Conservation (phyloP, 2,113 vertebrate species). For the Loxodonta africana region DNA sequence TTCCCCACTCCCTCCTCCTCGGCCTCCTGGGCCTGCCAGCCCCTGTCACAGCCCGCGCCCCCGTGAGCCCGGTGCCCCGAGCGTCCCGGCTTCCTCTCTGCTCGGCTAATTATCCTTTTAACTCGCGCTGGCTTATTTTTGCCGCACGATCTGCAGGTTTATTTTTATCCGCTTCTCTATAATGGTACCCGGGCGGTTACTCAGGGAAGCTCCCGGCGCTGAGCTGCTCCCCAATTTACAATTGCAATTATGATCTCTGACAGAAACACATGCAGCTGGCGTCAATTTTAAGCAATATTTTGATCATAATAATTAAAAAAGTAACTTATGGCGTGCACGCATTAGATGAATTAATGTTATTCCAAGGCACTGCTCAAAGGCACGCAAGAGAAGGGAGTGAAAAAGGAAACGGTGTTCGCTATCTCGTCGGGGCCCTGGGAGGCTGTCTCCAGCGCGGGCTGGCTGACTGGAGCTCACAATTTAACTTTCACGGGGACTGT, state of each 20-base stretch:
- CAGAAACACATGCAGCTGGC: slow-evolving; percentile 91
- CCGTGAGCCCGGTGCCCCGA: background rate
- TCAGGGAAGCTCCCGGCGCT: slow-evolving; percentile 87
- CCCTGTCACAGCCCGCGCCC: background rate
- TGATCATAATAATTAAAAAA: slow-evolving; percentile 92
- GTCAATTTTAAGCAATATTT: slow-evolving; percentile 91
- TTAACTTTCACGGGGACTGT: slow-evolving; percentile 67
- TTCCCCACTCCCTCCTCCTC: too few species aligned
- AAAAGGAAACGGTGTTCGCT: background rate
- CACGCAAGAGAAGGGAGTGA: slow-evolving; percentile 57
- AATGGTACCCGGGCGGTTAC: slow-evolving; percentile 86
- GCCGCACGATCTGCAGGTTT: slow-evolving; percentile 83
- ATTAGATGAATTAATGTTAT: slow-evolving; percentile 89
- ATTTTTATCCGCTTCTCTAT: slow-evolving; percentile 88
- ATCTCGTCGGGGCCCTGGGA: slow-evolving; percentile 39
- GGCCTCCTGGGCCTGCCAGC: background rate
- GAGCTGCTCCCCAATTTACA: slow-evolving; percentile 90
- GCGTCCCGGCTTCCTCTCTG: slow-evolving; percentile 50
- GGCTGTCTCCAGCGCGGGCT: background rate
- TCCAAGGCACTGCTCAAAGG: slow-evolving; percentile 84
- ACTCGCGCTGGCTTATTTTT: slow-evolving; percentile 85
- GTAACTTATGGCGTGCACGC: slow-evolving; percentile 84
- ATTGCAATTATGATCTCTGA: slow-evolving; percentile 89
- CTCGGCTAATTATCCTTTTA: slow-evolving; percentile 88
- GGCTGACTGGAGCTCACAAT: background rate